phyloP scores from a whole-genome alignment of 2,797 vertebrate species.

The Pseudomugil gertrudae region DNA sequence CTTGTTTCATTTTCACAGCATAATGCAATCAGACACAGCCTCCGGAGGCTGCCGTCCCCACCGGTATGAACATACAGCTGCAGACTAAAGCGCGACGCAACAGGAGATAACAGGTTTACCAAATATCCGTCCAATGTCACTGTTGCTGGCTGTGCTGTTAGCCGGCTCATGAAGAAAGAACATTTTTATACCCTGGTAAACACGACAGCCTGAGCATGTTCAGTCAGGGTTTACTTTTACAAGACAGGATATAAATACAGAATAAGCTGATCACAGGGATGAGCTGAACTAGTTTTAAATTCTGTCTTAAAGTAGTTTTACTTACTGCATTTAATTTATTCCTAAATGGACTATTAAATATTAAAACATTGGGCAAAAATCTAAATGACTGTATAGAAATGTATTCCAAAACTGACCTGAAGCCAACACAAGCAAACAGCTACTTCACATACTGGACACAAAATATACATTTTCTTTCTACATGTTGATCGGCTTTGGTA shows the following conservation, averaged over 20 bases:
- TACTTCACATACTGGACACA: neutral
- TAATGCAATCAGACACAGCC: slow-evolving; percentile 57
- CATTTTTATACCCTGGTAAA: neutral
- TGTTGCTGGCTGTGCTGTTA: neutral
- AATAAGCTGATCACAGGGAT: neutral
- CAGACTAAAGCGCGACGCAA: slow-evolving; percentile 26
- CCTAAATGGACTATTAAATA: neutral
- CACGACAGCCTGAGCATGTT: neutral
- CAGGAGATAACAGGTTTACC: slow-evolving; percentile 53
- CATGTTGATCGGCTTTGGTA: too few species aligned
- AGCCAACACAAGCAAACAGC: rapidly evolving
- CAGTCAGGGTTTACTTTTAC: neutral
- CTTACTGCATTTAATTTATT: neutral
- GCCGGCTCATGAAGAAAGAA: slow-evolving; percentile 13
- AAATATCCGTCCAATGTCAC: slow-evolving; percentile 22
- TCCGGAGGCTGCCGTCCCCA: slow-evolving; percentile 43
- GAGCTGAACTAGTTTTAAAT: neutral
- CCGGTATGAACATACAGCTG: slow-evolving; percentile 43
- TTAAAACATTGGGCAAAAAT: neutral
- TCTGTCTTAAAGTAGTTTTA: too few species aligned
- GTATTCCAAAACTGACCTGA: neutral
- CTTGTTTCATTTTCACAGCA: slow-evolving; percentile 65
- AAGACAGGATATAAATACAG: neutral
- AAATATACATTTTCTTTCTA: neutral
- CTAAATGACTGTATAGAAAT: neutral